Base-by-base conservation (phyloP, 2,113 vertebrate species). In the Dolichotis patagonum region DNA sequence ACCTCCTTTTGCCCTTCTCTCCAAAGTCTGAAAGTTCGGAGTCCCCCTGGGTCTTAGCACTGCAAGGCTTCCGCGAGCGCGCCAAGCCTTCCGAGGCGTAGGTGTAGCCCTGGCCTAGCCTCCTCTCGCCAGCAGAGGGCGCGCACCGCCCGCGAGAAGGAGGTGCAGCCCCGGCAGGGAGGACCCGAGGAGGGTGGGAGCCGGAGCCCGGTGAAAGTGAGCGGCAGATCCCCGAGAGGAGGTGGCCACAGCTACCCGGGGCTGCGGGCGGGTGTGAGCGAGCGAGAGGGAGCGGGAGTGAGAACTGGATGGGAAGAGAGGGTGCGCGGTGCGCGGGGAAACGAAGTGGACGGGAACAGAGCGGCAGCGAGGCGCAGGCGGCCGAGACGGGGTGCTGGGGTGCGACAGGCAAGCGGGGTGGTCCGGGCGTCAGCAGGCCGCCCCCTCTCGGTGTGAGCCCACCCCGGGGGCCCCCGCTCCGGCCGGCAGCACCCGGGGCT, bases 111-210 rank as follows among this genome's bases (percentile, higher is more conserved):
- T 17, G 85, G 41, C 30, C 58, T 88, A 16, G 32, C 46, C 75
- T n/a, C 35, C 10, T 95, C 8, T 1, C 12, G 71, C 91, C 97
- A 98, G 97, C 95, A 98, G 98, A 96, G 98, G 98, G 98, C 95
- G 96, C 95, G 93, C 96, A 86, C 93, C 38, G 65, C 89, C 71
- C 43, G 54, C 16, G 54, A 82, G 94, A 97, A 92, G 71, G n/a
- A 84, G n/a, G 49, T 2, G 22, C 54, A 0, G 32, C 52, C 24
- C 0, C 0, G 0, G 22, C 43, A 0, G 16, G 1, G 56, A 78
- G 3, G 11, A 35, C 43, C 26, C 6, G 0, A 35, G 35, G 1
- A 0, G 2, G 58, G 10, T 1, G 22, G 19, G 26, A 2, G 38
- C 9, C 65, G 32, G 7, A 1, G 32, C 24, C 19, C 26, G 16